These are phyloP conservation scores for Rhagonycha lutea DNA, from an alignment of 2,888 invertebrate genomes.

Conservation along the genomic window DNA sequence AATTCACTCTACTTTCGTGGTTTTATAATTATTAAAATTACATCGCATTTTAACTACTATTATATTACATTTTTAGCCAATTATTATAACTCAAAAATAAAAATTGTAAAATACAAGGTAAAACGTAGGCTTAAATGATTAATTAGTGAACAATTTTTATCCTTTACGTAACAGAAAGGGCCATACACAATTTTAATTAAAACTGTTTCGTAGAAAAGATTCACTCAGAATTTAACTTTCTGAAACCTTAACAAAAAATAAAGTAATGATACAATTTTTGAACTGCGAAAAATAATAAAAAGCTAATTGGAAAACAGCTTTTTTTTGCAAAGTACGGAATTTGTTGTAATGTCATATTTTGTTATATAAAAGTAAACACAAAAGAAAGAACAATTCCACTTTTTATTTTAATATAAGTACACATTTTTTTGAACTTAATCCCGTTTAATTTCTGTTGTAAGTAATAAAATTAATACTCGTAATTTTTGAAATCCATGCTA, in stretches of 20 bases:
- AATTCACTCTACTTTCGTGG: no score
- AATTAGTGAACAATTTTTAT: neutral
- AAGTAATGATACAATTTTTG: neutral
- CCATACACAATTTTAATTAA: neutral
- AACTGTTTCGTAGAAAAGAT: neutral
- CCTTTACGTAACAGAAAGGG: neutral
- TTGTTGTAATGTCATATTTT: neutral
- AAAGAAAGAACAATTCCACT: neutral
- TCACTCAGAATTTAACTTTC: neutral
- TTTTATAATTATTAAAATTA: neutral
- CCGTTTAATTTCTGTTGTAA: conserved; percentile 34
- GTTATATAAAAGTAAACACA: neutral
- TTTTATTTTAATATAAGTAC: neutral
- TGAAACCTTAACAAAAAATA: neutral
- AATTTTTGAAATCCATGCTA: conserved; percentile 48
- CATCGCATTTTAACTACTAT: neutral
- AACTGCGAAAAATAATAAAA: neutral
- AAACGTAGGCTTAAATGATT: neutral
- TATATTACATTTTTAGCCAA: neutral
- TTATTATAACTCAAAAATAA: neutral
- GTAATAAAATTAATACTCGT: conserved; percentile 48
- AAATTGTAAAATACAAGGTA: neutral
- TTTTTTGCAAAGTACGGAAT: neutral
- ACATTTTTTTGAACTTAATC: neutral
- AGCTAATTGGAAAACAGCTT: neutral